These are phyloP conservation scores for Rhynchotus rufescens DNA, from an alignment of 2,797 vertebrate genomes.

Conservation along the genomic window DNA sequence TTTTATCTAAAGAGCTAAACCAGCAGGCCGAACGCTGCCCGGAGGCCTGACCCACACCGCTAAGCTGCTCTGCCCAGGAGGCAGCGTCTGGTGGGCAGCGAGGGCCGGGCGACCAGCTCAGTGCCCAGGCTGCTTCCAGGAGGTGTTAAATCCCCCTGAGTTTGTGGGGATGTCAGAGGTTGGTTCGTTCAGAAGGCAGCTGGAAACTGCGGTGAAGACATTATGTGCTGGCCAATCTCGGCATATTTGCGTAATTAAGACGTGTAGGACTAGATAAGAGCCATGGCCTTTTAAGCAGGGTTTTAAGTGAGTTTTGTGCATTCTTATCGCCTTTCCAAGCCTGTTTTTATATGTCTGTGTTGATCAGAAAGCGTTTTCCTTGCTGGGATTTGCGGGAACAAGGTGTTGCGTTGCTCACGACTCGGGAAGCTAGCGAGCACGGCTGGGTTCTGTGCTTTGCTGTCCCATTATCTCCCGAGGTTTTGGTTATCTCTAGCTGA, in stretches of 20 bases:
- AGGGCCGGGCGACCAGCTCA: background rate
- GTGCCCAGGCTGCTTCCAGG: background rate
- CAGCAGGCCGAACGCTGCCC: background rate
- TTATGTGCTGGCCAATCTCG: background rate
- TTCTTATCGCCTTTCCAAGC: background rate
- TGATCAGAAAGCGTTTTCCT: background rate
- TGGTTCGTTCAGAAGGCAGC: background rate
- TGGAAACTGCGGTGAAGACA: background rate
- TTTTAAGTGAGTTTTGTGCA: background rate
- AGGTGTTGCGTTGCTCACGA: background rate
- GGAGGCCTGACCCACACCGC: background rate
- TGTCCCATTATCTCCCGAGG: background rate
- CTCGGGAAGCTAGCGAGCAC: background rate
- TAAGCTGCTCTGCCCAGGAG: background rate
- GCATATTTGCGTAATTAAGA: background rate
- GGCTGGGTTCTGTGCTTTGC: background rate
- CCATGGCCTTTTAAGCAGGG: background rate
- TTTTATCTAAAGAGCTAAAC: background rate
- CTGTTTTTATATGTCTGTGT: background rate
- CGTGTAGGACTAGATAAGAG: background rate
- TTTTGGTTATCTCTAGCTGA: background rate
- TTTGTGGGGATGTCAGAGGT: fast-evolving
- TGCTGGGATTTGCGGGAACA: background rate
- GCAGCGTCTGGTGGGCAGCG: background rate
- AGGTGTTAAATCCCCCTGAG: background rate